A percentile compares a stretch with the other conserved stretches of the same genome.
Conservation (phyloP, 1,140 invertebrate species). For the Anoplolepis gracilipes region DNA sequence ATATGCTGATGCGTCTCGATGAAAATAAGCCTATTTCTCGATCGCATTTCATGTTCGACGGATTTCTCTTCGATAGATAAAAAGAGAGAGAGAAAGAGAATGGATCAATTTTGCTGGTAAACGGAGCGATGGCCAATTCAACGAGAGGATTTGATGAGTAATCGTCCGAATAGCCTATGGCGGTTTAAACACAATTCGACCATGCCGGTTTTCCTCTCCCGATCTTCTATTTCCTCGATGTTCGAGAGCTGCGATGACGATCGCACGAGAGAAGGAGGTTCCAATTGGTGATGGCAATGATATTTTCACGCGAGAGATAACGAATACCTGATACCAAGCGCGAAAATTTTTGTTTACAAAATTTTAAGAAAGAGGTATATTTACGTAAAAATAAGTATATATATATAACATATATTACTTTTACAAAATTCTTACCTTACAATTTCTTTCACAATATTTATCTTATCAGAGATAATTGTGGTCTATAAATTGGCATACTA, state of each 20-base stretch:
- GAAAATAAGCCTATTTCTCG: slow-evolving; percentile 42
- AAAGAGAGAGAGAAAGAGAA: slow-evolving; percentile 27
- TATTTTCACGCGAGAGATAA: background rate
- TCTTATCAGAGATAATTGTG: background rate
- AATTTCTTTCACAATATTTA: background rate
- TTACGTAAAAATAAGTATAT: background rate
- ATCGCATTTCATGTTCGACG: slow-evolving; percentile 30
- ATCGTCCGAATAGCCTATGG: slow-evolving; percentile 57
- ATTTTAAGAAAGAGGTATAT: background rate
- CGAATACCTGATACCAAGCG: background rate
- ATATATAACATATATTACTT: no score
- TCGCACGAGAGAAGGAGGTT: slow-evolving; percentile 9
- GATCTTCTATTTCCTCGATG: slow-evolving; percentile 22
- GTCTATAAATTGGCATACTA: background rate
- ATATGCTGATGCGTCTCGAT: slow-evolving; percentile 49
- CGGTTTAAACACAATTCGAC: slow-evolving; percentile 53
- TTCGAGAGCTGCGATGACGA: slow-evolving; percentile 34
- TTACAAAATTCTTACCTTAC: no score
- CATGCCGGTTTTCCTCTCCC: slow-evolving; percentile 36
- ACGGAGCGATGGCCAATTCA: slow-evolving; percentile 50
- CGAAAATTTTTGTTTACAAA: background rate
- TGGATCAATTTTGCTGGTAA: slow-evolving; percentile 38
- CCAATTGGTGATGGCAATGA: background rate
- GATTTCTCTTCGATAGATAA: slow-evolving; percentile 8
- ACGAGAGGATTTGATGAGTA: slow-evolving; percentile 52